A percentile compares a stretch with the other conserved stretches of the same genome.
Conservation (phyloP, 2,113 vertebrate species). For the Salvator merianae region DNA sequence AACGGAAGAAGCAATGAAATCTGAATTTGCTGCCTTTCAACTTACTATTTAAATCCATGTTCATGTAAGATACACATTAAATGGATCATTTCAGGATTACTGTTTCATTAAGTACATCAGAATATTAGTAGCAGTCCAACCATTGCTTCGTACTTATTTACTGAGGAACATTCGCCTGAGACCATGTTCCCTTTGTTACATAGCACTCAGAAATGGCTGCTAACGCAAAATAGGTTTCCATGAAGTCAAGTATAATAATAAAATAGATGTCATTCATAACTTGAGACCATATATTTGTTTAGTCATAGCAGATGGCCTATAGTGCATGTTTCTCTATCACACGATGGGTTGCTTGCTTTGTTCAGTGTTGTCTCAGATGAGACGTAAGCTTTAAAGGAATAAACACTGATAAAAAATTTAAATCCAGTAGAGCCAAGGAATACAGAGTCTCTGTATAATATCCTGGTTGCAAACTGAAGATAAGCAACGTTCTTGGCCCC, state of each 20-base stretch:
- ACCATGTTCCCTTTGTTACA: background rate
- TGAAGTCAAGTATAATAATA: background rate
- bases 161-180: too few relatives aligned
- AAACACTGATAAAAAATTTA: background rate
- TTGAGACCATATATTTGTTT: background rate
- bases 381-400: background rate
- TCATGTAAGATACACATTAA: background rate
- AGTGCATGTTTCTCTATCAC: background rate
- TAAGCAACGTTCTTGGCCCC: too few relatives aligned
- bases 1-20: background rate
- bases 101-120: background rate
- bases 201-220: background rate
- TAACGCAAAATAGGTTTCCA: background rate
- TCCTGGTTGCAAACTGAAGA: too few relatives aligned
- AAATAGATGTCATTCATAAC: background rate
- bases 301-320: accelerated
- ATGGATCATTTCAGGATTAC: background rate
- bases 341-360: background rate
- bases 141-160: background rate
- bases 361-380: background rate
- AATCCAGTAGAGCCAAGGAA: background rate
- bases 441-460: too few relatives aligned
- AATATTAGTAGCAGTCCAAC: background rate
- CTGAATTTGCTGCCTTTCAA: background rate
- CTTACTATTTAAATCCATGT: background rate